Conservation (phyloP, 2,797 vertebrate genomes). For the Halcyon badia region DNA sequence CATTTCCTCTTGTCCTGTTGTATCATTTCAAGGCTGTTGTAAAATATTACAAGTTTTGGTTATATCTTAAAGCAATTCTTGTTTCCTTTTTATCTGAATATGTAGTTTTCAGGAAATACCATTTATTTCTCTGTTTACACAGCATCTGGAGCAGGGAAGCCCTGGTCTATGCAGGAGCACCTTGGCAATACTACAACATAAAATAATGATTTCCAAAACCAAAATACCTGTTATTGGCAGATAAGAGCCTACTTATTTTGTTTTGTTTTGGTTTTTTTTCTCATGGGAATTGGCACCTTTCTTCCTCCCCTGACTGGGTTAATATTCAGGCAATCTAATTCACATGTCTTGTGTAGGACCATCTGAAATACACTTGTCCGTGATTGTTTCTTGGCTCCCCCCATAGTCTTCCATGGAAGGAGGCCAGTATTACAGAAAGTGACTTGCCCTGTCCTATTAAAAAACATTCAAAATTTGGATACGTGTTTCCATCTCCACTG, state of each 20-base stretch:
- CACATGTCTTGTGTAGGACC: background rate
- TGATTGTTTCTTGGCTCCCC: background rate
- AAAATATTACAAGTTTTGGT: background rate
- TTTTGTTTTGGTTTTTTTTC: background rate
- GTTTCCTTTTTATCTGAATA: background rate
- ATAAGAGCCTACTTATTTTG: background rate
- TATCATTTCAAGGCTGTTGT: background rate
- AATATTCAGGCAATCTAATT: background rate
- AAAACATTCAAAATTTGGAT: background rate
- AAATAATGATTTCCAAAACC: background rate
- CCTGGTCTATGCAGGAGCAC: background rate
- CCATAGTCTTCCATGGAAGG: background rate
- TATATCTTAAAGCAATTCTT: background rate
- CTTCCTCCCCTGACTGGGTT: background rate
- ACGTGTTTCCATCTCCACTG: background rate
- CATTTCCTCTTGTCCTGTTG: no score
- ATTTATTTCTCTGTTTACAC: background rate
- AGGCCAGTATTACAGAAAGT: background rate
- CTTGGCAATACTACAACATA: background rate
- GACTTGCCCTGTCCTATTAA: background rate
- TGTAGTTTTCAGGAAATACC: background rate
- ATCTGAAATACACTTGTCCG: background rate
- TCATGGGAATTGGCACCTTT: background rate
- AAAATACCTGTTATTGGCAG: background rate
- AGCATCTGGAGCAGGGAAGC: background rate